A percentile compares a stretch with the other conserved stretches of the same genome.
Conservation (phyloP, 2,113 vertebrate species). For the Grammatotria lemairii region DNA sequence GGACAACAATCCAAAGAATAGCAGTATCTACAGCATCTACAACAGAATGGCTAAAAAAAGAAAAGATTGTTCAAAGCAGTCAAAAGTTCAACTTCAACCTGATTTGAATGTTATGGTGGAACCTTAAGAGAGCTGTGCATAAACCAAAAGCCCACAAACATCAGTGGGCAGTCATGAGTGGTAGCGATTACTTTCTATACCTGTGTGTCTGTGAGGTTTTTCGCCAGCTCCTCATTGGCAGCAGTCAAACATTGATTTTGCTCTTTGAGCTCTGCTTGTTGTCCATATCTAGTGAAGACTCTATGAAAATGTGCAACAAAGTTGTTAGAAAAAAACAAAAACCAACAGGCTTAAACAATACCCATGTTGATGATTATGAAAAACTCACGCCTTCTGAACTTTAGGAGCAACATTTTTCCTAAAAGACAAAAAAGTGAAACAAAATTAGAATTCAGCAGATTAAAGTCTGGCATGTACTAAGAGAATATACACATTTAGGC, state of each 20-base stretch:
- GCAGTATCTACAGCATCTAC: not conserved
- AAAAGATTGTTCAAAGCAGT: not conserved
- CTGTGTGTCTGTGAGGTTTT: conserved; percentile 61
- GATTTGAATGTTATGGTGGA: not conserved
- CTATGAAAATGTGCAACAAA: not conserved
- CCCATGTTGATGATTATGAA: not conserved
- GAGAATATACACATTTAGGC: not conserved
- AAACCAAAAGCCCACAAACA: not conserved
- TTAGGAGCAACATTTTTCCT: conserved; percentile 55
- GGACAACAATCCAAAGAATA: not conserved
- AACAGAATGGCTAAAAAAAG: not conserved
- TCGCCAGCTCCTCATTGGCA: conserved; percentile 64
- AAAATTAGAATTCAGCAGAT: not conserved
- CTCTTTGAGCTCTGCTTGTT: conserved; percentile 59
- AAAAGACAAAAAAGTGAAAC: not conserved
- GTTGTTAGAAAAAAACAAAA: not conserved
- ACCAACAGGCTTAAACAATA: not conserved
- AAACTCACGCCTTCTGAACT: conserved; percentile 55
- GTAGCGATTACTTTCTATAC: conserved; percentile 6
- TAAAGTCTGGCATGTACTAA: not conserved
- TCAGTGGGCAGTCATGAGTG: not conserved
- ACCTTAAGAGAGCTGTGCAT: not conserved
- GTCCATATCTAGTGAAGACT: conserved; percentile 47
- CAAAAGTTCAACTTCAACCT: not conserved
- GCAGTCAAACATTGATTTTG: conserved; percentile 59